Base-by-base conservation (phyloP, 1,140 invertebrate species). In the Camponotus vicinus region DNA sequence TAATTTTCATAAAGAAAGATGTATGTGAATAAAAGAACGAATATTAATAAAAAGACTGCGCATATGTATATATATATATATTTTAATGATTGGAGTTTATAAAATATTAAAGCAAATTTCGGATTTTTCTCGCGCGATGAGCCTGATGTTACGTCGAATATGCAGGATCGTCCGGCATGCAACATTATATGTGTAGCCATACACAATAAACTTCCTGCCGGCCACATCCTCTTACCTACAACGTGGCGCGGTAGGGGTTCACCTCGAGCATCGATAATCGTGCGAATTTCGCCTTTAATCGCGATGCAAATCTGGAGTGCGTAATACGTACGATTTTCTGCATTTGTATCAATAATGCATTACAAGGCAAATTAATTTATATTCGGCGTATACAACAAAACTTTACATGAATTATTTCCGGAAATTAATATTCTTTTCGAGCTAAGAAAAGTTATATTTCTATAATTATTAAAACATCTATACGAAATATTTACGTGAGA, bases 171-270 rank as follows among this genome's bases (percentile, higher is more conserved):
- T 85, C 89, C 87, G 78, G 84, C 80, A 87, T 92, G 92, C 93
- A 92, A 94, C 87, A 88, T 90, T 91, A 93, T 93, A 93, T 89
- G 89, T 88, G 86, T 89, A 90, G 61, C 88, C 88, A 89, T 91
- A 90, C 88, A 94, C 94, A 94, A 94, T 94, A 92, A 91, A 94
- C 93, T 94, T 94, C 94, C 94, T 94, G 94, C 78, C 85, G 86
- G 84, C 85, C 90, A 93, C 92, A 94, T 94, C 93, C 94, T 94
- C 92, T 93, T 86, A 88, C 84, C 78, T 90, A 89, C 86, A 86
- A 87, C 88, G 86, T 77, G 86, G 91, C 71, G 92, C 88, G 84
- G 87, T 93, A 93, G 89, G 92, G 90, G 91, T 93, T 93, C 92
- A 77, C 87, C 69, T 86, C 71, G 66, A 64, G 49, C 75, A 87